Conservation (phyloP, 1,140 invertebrate species). For the Oryctes rhinoceros region DNA sequence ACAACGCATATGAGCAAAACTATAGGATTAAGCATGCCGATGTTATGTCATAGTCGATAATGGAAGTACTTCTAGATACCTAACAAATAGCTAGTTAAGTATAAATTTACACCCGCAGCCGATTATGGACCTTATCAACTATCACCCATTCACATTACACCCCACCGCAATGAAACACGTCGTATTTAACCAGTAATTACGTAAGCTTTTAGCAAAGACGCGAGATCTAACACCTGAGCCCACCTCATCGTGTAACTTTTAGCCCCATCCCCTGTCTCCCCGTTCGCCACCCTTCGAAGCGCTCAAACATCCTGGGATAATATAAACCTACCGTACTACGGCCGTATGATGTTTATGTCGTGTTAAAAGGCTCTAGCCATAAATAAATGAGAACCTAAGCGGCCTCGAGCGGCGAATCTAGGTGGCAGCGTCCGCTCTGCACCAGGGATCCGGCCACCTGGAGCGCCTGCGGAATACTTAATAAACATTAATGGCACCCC, state of each 20-base stretch:
- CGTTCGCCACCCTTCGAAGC: no score
- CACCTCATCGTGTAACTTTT: background rate
- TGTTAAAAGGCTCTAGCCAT: conserved; percentile 9
- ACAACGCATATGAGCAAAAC: no score
- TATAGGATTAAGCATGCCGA: no score
- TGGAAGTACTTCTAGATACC: no score
- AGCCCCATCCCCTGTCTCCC: background rate
- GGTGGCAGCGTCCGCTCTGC: background rate
- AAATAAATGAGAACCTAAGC: conserved; percentile 5
- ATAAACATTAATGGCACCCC: background rate
- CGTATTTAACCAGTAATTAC: no score
- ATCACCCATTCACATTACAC: no score
- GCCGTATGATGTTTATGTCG: conserved; percentile 2
- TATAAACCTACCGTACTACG: background rate
- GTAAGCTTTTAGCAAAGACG: background rate
- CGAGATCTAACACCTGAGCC: background rate
- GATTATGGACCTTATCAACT: no score
- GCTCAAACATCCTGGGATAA: no score
- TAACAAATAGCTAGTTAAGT: no score
- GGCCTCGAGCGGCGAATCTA: background rate
- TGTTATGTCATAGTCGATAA: no score
- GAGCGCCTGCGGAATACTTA: conserved; percentile 1
- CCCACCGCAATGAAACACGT: no score
- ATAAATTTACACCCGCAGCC: no score
- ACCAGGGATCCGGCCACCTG: background rate